Evolutionary conservation across 2,113 vertebrate species (phyloP), one percentile per base, ranked within the genome.

Genomic region (Ammodytes dubius): DNA sequence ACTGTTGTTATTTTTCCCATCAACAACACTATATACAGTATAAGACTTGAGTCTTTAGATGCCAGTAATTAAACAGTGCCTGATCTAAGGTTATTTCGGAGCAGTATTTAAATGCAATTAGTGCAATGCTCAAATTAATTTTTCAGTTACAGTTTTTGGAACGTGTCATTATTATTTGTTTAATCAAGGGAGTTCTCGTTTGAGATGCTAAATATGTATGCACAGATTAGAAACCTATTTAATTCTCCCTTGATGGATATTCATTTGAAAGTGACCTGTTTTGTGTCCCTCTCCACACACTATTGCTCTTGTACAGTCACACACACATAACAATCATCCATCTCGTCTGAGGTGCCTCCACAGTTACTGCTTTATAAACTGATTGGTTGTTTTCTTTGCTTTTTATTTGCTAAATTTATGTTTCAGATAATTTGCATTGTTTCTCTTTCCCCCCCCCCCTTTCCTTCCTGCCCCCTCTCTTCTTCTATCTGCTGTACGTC

Each of bases 71-170:
- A 95, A 95, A 86, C 85, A 49, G 45, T 72, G 6, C 83, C 57
- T 87, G 90, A 93, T 92, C 85, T 85, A 88, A 89, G 92, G 95
- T 94, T 94, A 91, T 89, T 87, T 86, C 93, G 91, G 92, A 94
- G 91, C 79, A 86, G 91, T 94, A 91, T 91, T 94, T 94, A 93
- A 94, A 94, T 92, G 89, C 94, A 95, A 94, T 95, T 95, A 94
- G 92, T 90, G 92, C 89, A 85, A 78, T 69, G 68, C 84, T 84
- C 74, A 91, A 94, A 94, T 95, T 91, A 93, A 94, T 95, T 93
- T 95, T 91, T 88, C 91, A 84, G 86, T 94, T 95, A 92, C 93
- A 94, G 90, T 89, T 93, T 92, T 93, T 91, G 83, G 81, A 92
- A 92, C 84, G 87, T 93, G 91, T 90, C 88, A 93, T 93, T 93